Conservation (phyloP, 2,113 vertebrate genomes). For the Macquaria australasica region DNA sequence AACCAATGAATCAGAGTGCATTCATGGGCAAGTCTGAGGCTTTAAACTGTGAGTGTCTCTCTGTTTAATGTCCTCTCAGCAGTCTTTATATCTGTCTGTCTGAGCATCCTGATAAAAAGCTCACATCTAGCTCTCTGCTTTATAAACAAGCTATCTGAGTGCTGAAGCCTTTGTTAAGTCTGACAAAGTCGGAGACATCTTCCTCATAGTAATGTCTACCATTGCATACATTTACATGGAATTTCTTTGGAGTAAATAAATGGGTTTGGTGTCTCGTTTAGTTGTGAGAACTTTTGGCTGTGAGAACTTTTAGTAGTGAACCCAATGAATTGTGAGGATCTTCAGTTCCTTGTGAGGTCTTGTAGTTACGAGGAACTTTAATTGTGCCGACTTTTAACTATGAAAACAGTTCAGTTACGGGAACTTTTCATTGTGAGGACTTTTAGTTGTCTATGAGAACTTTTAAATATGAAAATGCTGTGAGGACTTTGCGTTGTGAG, state of each 20-base stretch:
- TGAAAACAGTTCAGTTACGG: too few species aligned
- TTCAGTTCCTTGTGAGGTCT: too few species aligned
- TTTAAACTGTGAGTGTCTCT: neutral
- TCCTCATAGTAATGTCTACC: neutral
- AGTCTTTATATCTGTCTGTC: neutral
- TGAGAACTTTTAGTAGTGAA: neutral
- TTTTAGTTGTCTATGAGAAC: too few species aligned
- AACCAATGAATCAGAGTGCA: neutral
- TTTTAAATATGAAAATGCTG: neutral
- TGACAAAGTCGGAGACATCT: neutral
- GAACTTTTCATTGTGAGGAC: neutral
- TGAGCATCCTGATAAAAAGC: neutral
- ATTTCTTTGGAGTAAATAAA: too few species aligned
- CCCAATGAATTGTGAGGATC: too few species aligned
- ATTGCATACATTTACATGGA: neutral
- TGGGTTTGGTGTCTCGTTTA: neutral
- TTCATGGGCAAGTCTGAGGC: neutral
- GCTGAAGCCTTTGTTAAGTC: constrained; percentile 7
- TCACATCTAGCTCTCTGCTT: neutral
- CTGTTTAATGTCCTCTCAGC: neutral
- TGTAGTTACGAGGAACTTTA: neutral
- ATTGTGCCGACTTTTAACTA: neutral
- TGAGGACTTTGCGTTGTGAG: too few species aligned
- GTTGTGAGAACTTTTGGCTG: neutral
- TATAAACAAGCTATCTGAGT: neutral